Percentiles rank a stretch among this genome's conserved stretches.
Evolutionary conservation across 2,888 invertebrate species (phyloP).

Genomic region (Nasonovia ribisnigri): DNA sequence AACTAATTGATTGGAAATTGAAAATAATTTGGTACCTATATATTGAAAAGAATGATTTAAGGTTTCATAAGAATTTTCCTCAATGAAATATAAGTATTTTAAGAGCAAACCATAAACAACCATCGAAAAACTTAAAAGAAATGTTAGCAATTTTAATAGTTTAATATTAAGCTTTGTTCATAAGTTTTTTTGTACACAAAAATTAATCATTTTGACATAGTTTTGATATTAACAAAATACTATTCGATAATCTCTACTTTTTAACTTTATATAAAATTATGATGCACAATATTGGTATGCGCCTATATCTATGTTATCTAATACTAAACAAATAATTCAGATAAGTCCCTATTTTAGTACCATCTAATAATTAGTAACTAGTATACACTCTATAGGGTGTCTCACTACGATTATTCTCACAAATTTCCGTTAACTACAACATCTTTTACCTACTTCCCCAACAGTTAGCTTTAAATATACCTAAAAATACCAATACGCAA

Average conservation of each 20-base stretch:
- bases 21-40: not conserved
- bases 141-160: not conserved
- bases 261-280: not conserved
- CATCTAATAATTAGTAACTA: not conserved
- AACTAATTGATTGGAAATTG: not conserved
- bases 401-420: not conserved
- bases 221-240: not conserved
- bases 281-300: not conserved
- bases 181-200: not conserved
- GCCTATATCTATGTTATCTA: not conserved
- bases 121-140: not conserved
- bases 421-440: not conserved
- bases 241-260: not conserved
- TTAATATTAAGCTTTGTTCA: not conserved
- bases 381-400: not conserved
- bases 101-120: not conserved
- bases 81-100: not conserved
- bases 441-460: not conserved
- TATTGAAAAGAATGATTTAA: not conserved
- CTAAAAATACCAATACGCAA: not conserved
- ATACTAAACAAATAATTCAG: not conserved
- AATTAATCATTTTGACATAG: not conserved
- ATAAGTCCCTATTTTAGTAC: not conserved
- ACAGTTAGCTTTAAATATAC: not conserved
- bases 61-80: not conserved